phyloP scores from a whole-genome alignment of 1,140 invertebrate genomes.

The Latrodectus geometricus region DNA sequence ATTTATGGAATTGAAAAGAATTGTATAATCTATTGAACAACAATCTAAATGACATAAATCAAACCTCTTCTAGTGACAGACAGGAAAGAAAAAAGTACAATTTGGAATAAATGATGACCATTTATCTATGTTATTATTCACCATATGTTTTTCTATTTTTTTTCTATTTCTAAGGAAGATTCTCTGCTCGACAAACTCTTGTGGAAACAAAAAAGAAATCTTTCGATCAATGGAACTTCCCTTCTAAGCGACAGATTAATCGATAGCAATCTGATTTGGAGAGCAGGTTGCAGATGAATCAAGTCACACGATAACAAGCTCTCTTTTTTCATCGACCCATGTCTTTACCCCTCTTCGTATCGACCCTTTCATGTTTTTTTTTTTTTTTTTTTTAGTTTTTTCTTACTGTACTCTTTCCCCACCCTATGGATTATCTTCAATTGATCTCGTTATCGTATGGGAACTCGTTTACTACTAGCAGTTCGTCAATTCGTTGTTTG shows the following conservation, averaged over 20 bases:
- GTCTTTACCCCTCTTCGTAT: conserved; percentile 6
- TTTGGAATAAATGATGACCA: background rate
- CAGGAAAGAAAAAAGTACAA: background rate
- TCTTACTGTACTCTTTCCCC: background rate
- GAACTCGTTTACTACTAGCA: conserved; percentile 6
- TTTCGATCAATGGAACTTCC: conserved; percentile 6
- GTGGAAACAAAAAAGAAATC: background rate
- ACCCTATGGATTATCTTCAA: conserved; percentile 47
- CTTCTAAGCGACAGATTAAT: conserved; percentile 30
- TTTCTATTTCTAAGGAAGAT: background rate
- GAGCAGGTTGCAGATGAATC: conserved; percentile 57
- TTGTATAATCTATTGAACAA: background rate
- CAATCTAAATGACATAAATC: background rate
- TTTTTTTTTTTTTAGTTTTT: background rate
- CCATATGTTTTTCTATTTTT: background rate
- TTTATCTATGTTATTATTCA: background rate
- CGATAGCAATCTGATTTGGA: conserved; percentile 58
- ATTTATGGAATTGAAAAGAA: too few relatives aligned
- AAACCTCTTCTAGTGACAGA: background rate
- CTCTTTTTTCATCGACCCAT: conserved; percentile 10
- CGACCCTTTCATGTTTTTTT: background rate
- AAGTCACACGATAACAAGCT: conserved; percentile 55
- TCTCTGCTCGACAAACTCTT: conserved; percentile 6
- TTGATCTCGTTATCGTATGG: conserved; percentile 48
- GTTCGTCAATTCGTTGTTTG: background rate